Evolutionary conservation across 2,797 vertebrate genomes (phyloP).

Genomic region (Sebastes itinus): DNA sequence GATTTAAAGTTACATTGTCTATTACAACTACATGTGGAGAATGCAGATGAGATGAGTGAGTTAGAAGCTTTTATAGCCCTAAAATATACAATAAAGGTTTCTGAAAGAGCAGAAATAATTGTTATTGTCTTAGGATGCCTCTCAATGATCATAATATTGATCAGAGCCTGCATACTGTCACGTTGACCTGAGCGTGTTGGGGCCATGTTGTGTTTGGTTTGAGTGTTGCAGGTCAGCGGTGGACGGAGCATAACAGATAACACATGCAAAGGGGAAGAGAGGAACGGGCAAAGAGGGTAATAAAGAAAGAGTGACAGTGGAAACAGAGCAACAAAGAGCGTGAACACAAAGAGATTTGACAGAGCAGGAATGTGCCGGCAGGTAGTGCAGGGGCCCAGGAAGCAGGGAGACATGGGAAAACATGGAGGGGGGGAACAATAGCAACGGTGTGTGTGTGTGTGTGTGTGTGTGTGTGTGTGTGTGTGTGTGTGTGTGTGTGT

Average conservation of each 20-base stretch:
- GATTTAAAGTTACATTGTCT: not conserved
- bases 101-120: not conserved
- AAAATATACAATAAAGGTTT: not conserved
- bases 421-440: conserved; percentile 52
- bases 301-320: conserved; percentile 64
- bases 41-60: not conserved
- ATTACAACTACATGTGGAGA: not conserved
- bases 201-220: conserved; percentile 5
- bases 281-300: conserved; percentile 39
- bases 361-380: conserved; percentile 73
- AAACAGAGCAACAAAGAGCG: conserved; percentile 66
- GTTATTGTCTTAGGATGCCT: not conserved
- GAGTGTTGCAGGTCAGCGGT: conserved; percentile 4
- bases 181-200: conserved; percentile 1
- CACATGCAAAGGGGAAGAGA: conserved; percentile 10
- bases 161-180: not conserved
- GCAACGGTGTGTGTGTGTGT: conserved; percentile 29
- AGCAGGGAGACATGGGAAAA: conserved; percentile 69
- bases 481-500: conserved; percentile 27
- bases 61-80: not conserved
- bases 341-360: conserved; percentile 64
- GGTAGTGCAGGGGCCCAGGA: conserved; percentile 74
- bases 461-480: conserved; percentile 37
- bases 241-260: conserved; percentile 19
- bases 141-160: not conserved